These are phyloP conservation scores for Tamandua tetradactyla DNA, from an alignment of 2,797 vertebrate species.

Conservation along the genomic window DNA sequence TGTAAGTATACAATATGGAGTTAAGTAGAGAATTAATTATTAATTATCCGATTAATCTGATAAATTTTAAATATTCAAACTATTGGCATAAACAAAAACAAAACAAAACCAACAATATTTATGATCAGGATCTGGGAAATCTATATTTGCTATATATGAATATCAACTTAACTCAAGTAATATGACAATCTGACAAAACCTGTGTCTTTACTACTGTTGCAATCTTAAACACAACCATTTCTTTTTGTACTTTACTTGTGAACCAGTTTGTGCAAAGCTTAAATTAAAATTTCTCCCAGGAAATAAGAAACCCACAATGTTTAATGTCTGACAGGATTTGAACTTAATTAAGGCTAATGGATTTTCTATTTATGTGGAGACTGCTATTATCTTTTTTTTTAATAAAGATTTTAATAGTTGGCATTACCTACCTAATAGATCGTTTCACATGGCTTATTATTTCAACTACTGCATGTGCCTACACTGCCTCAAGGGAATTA, in stretches of 20 bases:
- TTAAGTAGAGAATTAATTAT: background rate
- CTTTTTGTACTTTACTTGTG: background rate
- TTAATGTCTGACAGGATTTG: constrained; percentile 39
- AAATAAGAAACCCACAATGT: background rate
- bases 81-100: background rate
- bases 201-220: background rate
- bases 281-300: background rate
- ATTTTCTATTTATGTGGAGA: constrained; percentile 35
- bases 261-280: constrained; percentile 31
- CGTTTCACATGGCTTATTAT: background rate
- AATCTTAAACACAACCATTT: background rate
- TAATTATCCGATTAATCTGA: constrained; percentile 16
- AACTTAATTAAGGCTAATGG: constrained; percentile 50
- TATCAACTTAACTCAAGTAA: background rate
- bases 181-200: background rate
- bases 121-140: background rate
- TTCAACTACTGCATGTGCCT: constrained; percentile 24
- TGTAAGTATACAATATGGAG: background rate
- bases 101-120: background rate
- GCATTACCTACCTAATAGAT: constrained; percentile 29
- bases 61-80: background rate
- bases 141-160: background rate
- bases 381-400: background rate
- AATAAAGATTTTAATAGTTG: constrained; percentile 44
- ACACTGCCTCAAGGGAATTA: background rate